phyloP scores from a whole-genome alignment of 2,888 invertebrate genomes.

The Watsonalla cultraria region DNA sequence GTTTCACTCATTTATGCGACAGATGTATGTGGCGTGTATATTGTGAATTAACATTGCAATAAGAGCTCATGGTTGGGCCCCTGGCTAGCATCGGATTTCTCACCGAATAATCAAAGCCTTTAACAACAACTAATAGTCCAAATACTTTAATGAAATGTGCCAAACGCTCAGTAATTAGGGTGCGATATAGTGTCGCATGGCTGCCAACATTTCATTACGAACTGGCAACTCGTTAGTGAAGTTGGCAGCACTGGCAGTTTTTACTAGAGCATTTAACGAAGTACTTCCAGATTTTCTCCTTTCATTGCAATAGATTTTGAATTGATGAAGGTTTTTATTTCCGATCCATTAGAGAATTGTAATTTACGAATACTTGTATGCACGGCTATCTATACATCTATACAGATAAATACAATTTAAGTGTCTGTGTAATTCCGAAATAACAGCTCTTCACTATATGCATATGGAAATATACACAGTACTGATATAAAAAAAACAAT shows the following conservation, averaged over 20 bases:
- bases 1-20: too few relatives aligned
- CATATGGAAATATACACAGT: too few relatives aligned
- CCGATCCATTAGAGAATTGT: too few relatives aligned
- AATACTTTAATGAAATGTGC: neutral
- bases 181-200: slow-evolving; percentile 7
- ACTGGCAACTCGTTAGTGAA: slow-evolving; percentile 12
- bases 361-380: too few relatives aligned
- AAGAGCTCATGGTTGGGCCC: too few relatives aligned
- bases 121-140: neutral
- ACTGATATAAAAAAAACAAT: too few relatives aligned
- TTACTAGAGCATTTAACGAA: neutral
- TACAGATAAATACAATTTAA: too few relatives aligned
- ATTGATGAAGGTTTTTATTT: neutral
- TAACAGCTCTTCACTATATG: too few relatives aligned
- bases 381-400: too few relatives aligned
- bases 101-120: neutral
- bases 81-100: neutral
- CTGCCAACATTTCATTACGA: slow-evolving; percentile 23
- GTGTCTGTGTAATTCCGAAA: too few relatives aligned
- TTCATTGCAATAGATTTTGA: neutral
- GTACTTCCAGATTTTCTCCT: neutral
- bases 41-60: too few relatives aligned
- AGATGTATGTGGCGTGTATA: too few relatives aligned
- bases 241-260: slow-evolving; percentile 9
- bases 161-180: neutral